Evolutionary conservation across 2,797 vertebrate species (phyloP), one percentile per base, ranked within the genome.

Genomic region (Phylloscopus collybita): DNA sequence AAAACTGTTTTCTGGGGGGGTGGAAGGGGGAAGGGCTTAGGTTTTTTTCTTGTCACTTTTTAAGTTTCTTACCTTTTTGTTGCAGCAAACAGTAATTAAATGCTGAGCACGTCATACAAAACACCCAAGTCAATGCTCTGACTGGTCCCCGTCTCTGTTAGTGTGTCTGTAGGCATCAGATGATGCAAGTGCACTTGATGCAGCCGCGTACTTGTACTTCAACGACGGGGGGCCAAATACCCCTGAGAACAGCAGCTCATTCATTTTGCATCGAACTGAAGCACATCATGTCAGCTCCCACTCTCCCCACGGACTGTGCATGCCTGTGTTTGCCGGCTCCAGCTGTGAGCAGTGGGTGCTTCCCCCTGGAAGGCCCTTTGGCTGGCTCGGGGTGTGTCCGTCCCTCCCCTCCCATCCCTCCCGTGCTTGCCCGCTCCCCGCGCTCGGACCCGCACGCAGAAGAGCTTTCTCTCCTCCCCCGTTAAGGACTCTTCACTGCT

Each of bases 181-280:
- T 8, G 91, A 89, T 65, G 91, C 91, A 9, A 93, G 92, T 4
- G 96, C 93, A 97, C 98, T 97, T 72, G 89, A 97, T 97, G 97
- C 98, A 97, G 97, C 97, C 56, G 38, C 75, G 96, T 34, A 67
- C 69, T 40, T 5, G 36, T 90, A 97, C 96, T 96, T 97, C 96
- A 97, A 49, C 54, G 6, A 66, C 5, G 7, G 67, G 64, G 65
- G 72, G 88, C 56, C 6, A 12, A 70, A 75, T 25, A 34, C 94
- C 95, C 95, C 94, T 7, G 96, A 97, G 95, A 92, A 88, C 67
- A 86, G 95, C 97, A 42, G 96, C 97, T 98, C 97, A 97, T 97
- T 97, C 96, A 97, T 97, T 96, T 95, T 92, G 96, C 96, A 98
- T 95, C 66, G 93, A 89, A 95, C 74, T 92, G 95, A 91, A 94